A percentile compares a stretch with the other conserved stretches of the same genome.
These are phyloP conservation scores for Nematolebias whitei DNA, from an alignment of 2,113 vertebrate genomes.

Conservation along the genomic window DNA sequence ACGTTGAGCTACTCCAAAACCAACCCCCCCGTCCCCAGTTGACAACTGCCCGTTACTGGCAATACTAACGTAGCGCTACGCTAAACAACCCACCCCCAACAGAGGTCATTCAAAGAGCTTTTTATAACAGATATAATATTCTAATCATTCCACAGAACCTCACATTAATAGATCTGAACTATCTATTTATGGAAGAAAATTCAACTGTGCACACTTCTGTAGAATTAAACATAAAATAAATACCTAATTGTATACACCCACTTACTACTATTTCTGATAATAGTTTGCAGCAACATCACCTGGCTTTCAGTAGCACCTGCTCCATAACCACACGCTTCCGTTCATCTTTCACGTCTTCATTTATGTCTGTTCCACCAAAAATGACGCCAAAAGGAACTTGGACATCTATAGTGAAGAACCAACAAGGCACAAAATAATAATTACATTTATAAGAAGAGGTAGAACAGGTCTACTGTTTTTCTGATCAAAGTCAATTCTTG, in stretches of 20 bases:
- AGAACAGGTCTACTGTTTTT: neutral
- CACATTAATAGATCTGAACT: too few species aligned
- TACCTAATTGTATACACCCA: neutral
- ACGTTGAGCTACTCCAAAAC: too few species aligned
- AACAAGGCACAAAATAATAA: conserved; percentile 43
- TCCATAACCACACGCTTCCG: conserved; percentile 88
- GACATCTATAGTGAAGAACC: conserved; percentile 76
- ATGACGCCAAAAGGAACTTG: conserved; percentile 89
- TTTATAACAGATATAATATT: too few species aligned
- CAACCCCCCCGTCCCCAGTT: too few species aligned
- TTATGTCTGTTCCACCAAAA: conserved; percentile 96
- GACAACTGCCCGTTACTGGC: too few species aligned
- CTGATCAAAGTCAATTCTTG: neutral
- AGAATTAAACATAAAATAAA: neutral
- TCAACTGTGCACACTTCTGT: neutral
- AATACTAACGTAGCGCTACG: too few species aligned
- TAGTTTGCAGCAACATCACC: conserved; percentile 73
- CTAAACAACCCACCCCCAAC: too few species aligned
- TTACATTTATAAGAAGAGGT: neutral
- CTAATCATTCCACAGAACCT: too few species aligned
- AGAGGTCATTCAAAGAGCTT: too few species aligned
- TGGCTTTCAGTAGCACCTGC: conserved; percentile 87
- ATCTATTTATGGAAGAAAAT: neutral
- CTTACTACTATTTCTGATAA: neutral
- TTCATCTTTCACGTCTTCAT: conserved; percentile 88